Evolutionary conservation across 2,113 vertebrate genomes (phyloP).

Genomic region (Corythornis vintsioides): DNA sequence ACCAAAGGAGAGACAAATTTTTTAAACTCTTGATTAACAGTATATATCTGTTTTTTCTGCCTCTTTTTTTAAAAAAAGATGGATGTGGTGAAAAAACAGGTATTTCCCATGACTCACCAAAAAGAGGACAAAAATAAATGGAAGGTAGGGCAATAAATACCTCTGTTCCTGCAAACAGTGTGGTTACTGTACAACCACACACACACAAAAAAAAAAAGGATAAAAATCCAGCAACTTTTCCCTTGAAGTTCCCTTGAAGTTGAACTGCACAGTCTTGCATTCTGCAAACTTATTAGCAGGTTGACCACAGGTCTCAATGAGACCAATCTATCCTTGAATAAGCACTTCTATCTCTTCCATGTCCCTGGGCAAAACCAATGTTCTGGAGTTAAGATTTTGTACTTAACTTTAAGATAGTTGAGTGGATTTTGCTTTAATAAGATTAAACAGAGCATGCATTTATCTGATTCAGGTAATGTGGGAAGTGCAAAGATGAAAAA

Average conservation of each 20-base stretch:
- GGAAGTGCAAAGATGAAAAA: neutral
- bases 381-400: constrained; percentile 59
- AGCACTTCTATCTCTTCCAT: constrained; percentile 30
- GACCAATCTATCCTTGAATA: neutral
- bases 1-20: neutral
- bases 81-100: neutral
- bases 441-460: constrained; percentile 56
- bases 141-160: neutral
- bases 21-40: neutral
- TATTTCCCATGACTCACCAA: neutral
- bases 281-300: neutral
- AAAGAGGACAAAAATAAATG: neutral
- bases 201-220: too few relatives aligned
- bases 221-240: neutral
- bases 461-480: constrained; percentile 57
- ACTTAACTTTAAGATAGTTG: constrained; percentile 47
- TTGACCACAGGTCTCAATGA: neutral
- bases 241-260: neutral
- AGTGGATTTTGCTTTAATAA: constrained; percentile 69
- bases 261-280: neutral
- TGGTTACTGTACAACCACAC: neutral
- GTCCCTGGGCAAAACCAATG: constrained; percentile 48
- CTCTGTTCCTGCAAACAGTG: neutral
- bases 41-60: neutral
- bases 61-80: neutral